These are phyloP conservation scores for Mungos mungo DNA, from an alignment of 2,113 vertebrate species.

Conservation along the genomic window DNA sequence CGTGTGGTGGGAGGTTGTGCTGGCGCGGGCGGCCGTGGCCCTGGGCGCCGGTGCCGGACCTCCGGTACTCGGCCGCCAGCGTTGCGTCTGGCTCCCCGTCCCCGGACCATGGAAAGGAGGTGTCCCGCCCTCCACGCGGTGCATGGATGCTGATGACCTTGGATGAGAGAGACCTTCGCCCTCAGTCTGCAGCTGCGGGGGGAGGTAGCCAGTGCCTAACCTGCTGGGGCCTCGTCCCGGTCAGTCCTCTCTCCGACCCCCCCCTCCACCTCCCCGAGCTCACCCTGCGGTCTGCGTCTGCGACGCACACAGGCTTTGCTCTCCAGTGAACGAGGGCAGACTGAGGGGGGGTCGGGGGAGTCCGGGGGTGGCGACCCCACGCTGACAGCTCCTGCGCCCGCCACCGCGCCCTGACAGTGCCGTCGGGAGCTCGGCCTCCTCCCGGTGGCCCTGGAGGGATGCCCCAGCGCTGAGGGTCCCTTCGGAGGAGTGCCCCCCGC, in stretches of 20 bases:
- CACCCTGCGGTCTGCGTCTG: no score
- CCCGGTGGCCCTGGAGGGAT: no score
- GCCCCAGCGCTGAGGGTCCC: no score
- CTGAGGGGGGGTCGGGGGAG: fast-evolving
- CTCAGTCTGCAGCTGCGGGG: not conserved
- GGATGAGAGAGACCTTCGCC: fast-evolving
- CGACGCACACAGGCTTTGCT: not conserved
- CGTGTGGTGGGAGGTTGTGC: fast-evolving
- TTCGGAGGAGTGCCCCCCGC: no score
- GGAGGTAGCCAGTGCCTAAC: fast-evolving
- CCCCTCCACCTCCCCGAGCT: fast-evolving
- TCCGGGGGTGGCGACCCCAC: not conserved
- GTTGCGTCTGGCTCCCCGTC: not conserved
- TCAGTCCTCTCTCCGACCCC: not conserved
- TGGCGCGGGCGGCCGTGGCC: fast-evolving
- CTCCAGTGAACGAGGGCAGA: not conserved
- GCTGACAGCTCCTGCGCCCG: fast-evolving
- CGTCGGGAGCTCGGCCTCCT: fast-evolving
- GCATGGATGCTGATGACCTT: fast-evolving
- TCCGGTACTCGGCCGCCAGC: no score
- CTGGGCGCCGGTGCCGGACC: fast-evolving
- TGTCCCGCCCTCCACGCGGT: fast-evolving
- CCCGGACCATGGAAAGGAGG: not conserved
- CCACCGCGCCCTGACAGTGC: no score
- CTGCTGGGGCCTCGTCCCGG: fast-evolving